These are phyloP conservation scores for Tetragonula clypearis DNA, from an alignment of 1,140 invertebrate species.

Conservation along the genomic window DNA sequence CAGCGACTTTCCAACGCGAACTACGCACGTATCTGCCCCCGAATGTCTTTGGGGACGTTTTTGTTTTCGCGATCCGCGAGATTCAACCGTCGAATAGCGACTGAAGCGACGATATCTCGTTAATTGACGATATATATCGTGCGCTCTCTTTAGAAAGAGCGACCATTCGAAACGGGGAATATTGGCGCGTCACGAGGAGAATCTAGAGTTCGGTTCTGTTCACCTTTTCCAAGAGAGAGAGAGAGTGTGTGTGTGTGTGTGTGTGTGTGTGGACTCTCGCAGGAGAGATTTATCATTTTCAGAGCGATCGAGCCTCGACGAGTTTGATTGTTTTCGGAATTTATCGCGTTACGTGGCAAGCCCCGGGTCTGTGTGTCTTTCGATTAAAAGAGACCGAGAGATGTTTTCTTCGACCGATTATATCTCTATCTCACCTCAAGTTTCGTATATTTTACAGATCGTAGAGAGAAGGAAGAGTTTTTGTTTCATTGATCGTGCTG, in stretches of 20 bases:
- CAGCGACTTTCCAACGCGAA: constrained; percentile 7
- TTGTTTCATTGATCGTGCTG: no score
- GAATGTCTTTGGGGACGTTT: no score
- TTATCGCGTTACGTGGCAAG: constrained; percentile 12
- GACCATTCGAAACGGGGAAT: no score
- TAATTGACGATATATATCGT: not conserved
- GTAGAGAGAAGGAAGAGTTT: not conserved
- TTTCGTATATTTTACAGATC: not conserved
- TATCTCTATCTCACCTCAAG: not conserved
- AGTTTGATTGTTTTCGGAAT: constrained; percentile 26
- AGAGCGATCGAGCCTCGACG: not conserved
- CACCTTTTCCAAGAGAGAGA: not conserved
- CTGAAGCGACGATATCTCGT: no score
- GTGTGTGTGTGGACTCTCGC: not conserved
- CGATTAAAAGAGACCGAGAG: not conserved
- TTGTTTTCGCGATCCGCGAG: not conserved
- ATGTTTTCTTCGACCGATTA: not conserved
- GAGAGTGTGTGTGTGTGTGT: not conserved
- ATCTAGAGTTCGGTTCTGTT: not conserved
- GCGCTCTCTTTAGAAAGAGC: no score
- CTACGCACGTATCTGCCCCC: not conserved
- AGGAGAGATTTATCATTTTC: constrained; percentile 11
- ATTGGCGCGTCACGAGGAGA: not conserved
- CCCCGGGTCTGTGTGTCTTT: not conserved
- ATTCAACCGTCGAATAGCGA: not conserved